Evolutionary conservation across 2,113 vertebrate species (phyloP).

Genomic region (Apodemus speciosus): DNA sequence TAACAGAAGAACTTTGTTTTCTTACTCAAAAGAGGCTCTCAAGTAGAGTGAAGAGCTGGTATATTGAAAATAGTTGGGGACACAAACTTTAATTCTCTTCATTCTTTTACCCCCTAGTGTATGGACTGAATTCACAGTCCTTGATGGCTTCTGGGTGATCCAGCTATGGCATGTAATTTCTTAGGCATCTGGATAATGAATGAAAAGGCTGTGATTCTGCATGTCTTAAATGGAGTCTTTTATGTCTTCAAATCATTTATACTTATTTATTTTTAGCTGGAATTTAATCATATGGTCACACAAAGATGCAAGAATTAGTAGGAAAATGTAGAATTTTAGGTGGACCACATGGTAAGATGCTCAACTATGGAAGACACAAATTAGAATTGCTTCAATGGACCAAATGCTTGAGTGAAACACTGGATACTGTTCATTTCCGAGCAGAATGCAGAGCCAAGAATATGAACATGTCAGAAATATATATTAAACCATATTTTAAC

Average conservation of each 20-base stretch:
- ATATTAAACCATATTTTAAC: neutral
- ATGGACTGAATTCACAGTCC: neutral
- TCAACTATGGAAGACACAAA: neutral
- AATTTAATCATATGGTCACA: neutral
- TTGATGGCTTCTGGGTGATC: neutral
- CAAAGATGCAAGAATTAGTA: neutral
- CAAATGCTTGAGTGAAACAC: neutral
- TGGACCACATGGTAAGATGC: neutral
- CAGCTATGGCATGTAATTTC: neutral
- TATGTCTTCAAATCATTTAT: constrained; percentile 4
- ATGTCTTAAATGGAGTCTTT: neutral
- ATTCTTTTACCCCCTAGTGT: neutral
- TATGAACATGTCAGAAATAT: neutral
- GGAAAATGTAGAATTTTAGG: constrained; percentile 10
- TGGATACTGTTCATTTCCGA: neutral
- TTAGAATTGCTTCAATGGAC: neutral
- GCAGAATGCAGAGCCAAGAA: neutral
- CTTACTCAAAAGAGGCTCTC: constrained; percentile 10
- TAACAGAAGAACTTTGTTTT: neutral
- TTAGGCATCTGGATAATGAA: neutral
- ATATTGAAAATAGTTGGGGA: neutral
- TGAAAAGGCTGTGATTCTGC: neutral
- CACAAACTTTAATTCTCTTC: neutral
- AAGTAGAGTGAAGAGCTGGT: neutral
- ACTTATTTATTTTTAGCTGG: neutral